Evolutionary conservation across 2,113 vertebrate genomes (phyloP).

Genomic region (Actenoides hombroni): DNA sequence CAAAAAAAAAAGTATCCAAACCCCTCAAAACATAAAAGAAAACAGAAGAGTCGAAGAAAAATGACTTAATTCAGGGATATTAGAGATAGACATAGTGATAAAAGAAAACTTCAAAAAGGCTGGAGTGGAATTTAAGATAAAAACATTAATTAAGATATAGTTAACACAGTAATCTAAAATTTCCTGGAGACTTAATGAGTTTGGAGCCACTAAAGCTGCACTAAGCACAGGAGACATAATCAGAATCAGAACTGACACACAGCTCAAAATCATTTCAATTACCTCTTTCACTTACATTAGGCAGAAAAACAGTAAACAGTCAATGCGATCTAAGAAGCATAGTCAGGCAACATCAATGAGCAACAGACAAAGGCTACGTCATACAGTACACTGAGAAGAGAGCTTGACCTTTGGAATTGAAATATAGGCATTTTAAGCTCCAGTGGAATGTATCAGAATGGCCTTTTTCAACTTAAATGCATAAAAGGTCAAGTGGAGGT

Average conservation of each 20-base stretch:
- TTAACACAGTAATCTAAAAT: slow-evolving; percentile 82
- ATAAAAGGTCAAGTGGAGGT: slow-evolving; percentile 67
- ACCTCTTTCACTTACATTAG: slow-evolving; percentile 30
- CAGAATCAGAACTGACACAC: slow-evolving; percentile 26
- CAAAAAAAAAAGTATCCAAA: not conserved
- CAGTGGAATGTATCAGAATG: slow-evolving; percentile 68
- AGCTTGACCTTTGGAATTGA: slow-evolving; percentile 68
- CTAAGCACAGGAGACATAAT: slow-evolving; percentile 49
- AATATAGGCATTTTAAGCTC: slow-evolving; percentile 74
- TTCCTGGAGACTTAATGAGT: slow-evolving; percentile 71
- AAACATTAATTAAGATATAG: slow-evolving; percentile 79
- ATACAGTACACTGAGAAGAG: slow-evolving; percentile 48
- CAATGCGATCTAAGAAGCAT: not conserved
- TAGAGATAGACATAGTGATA: slow-evolving; percentile 79
- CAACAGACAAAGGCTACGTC: slow-evolving; percentile 45
- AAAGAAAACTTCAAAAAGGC: slow-evolving; percentile 78
- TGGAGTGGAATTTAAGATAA: slow-evolving; percentile 78
- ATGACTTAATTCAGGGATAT: slow-evolving; percentile 76
- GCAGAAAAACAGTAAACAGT: slow-evolving; percentile 48
- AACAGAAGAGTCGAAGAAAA: slow-evolving; percentile 61
- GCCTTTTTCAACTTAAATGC: slow-evolving; percentile 63
- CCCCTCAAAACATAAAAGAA: not conserved
- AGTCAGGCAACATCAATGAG: slow-evolving; percentile 44
- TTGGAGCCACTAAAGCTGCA: slow-evolving; percentile 69
- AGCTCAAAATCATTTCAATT: slow-evolving; percentile 56